phyloP scores from a whole-genome alignment of 1,140 invertebrate species.

The Monomorium pharaonis region DNA sequence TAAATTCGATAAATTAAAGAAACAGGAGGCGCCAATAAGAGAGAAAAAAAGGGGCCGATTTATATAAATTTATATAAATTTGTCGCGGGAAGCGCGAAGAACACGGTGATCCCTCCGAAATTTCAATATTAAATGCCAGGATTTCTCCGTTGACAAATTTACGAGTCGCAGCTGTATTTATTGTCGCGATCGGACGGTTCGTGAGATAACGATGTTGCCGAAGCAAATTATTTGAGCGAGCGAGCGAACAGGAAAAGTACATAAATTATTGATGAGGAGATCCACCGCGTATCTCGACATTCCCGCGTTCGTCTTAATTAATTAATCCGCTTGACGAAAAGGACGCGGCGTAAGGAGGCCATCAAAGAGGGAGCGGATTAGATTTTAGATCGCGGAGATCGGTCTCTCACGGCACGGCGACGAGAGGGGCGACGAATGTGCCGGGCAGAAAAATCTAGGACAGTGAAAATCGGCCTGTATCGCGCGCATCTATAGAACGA shows the following conservation, averaged over 20 bases:
- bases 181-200: neutral
- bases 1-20: conserved; percentile 1
- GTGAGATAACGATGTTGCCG: neutral
- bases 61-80: conserved; percentile 17
- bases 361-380: neutral
- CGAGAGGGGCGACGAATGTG: conserved; percentile 28
- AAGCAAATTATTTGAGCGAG: neutral
- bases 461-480: conserved; percentile 71
- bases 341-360: neutral
- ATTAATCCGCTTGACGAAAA: conserved; percentile 19
- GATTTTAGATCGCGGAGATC: conserved; percentile 33
- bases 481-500: conserved; percentile 49
- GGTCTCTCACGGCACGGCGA: conserved; percentile 2
- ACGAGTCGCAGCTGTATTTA: conserved; percentile 20
- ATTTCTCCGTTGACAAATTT: conserved; percentile 11
- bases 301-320: conserved; percentile 12
- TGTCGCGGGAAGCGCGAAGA: neutral
- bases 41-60: neutral
- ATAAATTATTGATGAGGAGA: conserved; percentile 44
- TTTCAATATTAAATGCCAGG: neutral
- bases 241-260: neutral
- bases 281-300: neutral
- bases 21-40: neutral
- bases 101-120: neutral
- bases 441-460: conserved; percentile 72